Evolutionary conservation across 1,140 invertebrate species (phyloP).

Genomic region (Leptopilina boulardi): DNA sequence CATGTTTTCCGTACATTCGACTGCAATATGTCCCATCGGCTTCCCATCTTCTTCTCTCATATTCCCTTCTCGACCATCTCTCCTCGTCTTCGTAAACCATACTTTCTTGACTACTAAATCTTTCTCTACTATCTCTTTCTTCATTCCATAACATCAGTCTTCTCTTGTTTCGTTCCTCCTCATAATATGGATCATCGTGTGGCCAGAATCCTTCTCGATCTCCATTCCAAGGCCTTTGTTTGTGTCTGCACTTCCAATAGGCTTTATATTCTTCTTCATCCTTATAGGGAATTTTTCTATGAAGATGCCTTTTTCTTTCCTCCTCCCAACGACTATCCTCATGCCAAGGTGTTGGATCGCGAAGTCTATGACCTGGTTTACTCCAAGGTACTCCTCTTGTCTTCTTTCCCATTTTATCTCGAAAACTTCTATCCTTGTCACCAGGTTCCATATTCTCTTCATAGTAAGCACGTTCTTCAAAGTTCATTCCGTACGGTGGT

Average conservation of each 20-base stretch:
- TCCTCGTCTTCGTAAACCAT: constrained; percentile 75
- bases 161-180: constrained; percentile 68
- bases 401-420: constrained; percentile 64
- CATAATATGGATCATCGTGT: constrained; percentile 68
- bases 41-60: constrained; percentile 69
- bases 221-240: constrained; percentile 67
- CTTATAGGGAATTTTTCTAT: constrained; percentile 67
- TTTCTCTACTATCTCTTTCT: constrained; percentile 70
- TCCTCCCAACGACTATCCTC: constrained; percentile 73
- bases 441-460: constrained; percentile 50
- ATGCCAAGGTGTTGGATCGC: constrained; percentile 68
- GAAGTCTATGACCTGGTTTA: constrained; percentile 56
- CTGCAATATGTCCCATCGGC: constrained; percentile 67
- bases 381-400: constrained; percentile 60
- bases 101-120: constrained; percentile 77
- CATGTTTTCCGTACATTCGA: constrained; percentile 64
- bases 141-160: constrained; percentile 70
- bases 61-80: constrained; percentile 68
- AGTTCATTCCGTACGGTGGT: constrained; percentile 57
- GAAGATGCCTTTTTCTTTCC: constrained; percentile 63
- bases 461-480: constrained; percentile 66
- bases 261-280: constrained; percentile 72
- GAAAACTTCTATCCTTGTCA: constrained; percentile 61
- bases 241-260: constrained; percentile 69
- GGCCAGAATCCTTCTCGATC: constrained; percentile 63